A percentile compares a stretch with the other conserved stretches of the same genome.
Conservation (phyloP, 2,888 invertebrate species). For the Rhynchonema sp. region DNA sequence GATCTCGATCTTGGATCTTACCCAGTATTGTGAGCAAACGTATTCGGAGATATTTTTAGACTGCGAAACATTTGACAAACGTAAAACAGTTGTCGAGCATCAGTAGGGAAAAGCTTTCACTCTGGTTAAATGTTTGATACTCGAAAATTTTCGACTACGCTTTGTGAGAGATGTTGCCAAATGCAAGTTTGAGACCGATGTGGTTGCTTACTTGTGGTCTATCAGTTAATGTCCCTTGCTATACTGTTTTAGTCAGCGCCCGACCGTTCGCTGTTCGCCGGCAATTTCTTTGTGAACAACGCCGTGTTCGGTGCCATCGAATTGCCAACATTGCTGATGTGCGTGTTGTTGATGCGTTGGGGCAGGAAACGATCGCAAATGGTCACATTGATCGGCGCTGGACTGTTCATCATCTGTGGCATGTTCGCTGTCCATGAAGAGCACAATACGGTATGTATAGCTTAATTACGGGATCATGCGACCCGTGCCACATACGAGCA, state of each 20-base stretch:
- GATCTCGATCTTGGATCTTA: no score
- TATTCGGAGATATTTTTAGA: no score
- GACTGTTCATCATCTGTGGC: slow-evolving; percentile 16
- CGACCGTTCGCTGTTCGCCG: slow-evolving; percentile 22
- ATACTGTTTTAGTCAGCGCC: slow-evolving; percentile 23
- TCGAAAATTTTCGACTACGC: no score
- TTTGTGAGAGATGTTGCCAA: no score
- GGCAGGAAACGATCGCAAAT: slow-evolving; percentile 16
- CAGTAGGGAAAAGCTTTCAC: not conserved
- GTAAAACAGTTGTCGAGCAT: not conserved
- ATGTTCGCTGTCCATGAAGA: slow-evolving; percentile 13
- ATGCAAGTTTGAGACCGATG: no score
- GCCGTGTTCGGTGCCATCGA: slow-evolving; percentile 26
- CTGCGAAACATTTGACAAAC: no score
- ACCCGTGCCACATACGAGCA: no score
- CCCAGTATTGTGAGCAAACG: no score
- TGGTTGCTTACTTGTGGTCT: no score
- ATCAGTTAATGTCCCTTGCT: no score
- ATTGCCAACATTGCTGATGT: slow-evolving; percentile 22
- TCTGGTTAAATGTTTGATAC: no score
- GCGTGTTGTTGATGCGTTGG: slow-evolving; percentile 21
- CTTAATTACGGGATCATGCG: no score
- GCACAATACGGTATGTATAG: slow-evolving; percentile 13
- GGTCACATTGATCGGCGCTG: slow-evolving; percentile 19
- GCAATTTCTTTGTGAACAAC: slow-evolving; percentile 26